These are phyloP conservation scores for Heteractis magnifica DNA, from an alignment of 92 coral and sea anemone genomes.

Conservation along the genomic window DNA sequence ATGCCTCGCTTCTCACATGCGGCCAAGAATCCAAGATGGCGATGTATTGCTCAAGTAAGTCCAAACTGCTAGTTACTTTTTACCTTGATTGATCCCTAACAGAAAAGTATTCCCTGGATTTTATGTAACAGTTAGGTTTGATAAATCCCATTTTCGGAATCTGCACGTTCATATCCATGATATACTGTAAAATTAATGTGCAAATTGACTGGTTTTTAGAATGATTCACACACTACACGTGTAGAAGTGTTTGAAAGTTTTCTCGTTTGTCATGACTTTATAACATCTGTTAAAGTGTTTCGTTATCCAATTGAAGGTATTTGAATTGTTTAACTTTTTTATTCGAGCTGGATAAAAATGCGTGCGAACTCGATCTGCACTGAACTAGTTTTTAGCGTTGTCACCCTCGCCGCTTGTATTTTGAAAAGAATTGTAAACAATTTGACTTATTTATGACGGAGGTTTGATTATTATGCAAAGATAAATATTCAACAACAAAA, in stretches of 20 bases:
- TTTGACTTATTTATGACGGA: not conserved
- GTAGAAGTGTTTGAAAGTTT: not conserved
- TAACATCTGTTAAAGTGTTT: not conserved
- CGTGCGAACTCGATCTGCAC: not conserved
- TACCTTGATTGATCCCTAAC: not conserved
- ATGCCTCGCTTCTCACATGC: slow-evolving; percentile 64
- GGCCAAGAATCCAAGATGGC: slow-evolving; percentile 95
- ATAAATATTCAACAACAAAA: not conserved
- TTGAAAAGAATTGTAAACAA: not conserved
- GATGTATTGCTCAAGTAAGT: slow-evolving; percentile 99
- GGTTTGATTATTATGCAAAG: no score
- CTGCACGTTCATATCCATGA: not conserved
- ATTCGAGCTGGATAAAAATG: not conserved
- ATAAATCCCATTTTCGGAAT: not conserved
- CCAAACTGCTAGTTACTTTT: not conserved
- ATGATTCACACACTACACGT: not conserved
- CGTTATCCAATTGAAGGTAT: no score
- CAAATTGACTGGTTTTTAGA: not conserved
- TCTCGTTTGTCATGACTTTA: not conserved
- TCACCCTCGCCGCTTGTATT: not conserved
- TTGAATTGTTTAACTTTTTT: not conserved
- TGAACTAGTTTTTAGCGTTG: not conserved
- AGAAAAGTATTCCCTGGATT: not conserved
- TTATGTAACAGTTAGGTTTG: not conserved
- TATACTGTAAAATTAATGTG: not conserved